A percentile compares a stretch with the other conserved stretches of the same genome.
These are phyloP conservation scores for Epistrophella euchroma DNA, from an alignment of 2,888 invertebrate genomes.

Conservation along the genomic window DNA sequence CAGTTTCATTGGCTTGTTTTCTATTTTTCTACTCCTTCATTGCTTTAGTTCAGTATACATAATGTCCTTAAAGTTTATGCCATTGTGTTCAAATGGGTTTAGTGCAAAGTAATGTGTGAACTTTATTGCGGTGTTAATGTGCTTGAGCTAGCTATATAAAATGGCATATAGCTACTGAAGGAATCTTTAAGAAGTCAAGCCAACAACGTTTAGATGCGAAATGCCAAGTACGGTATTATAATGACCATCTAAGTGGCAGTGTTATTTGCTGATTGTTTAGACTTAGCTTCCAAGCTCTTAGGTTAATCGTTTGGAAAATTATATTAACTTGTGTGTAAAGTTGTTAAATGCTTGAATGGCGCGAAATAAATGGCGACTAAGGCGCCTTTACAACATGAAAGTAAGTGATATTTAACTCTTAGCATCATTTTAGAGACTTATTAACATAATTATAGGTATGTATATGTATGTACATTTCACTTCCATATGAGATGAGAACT, in stretches of 20 bases:
- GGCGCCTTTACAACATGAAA: background rate
- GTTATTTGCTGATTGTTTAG: slow-evolving; percentile 18
- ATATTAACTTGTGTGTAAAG: slow-evolving; percentile 56
- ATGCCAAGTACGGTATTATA: slow-evolving; percentile 20
- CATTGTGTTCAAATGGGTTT: slow-evolving; percentile 54
- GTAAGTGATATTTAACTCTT: background rate
- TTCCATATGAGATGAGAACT: no score
- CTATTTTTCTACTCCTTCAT: slow-evolving; percentile 21
- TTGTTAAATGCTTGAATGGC: slow-evolving; percentile 43
- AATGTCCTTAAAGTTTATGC: slow-evolving; percentile 69
- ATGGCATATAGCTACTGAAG: slow-evolving; percentile 7
- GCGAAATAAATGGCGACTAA: slow-evolving; percentile 14
- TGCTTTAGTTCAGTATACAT: slow-evolving; percentile 15
- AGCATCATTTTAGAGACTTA: background rate
- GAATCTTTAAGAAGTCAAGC: slow-evolving; percentile 32
- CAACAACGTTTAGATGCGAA: slow-evolving; percentile 16
- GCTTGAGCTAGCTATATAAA: slow-evolving; percentile 35
- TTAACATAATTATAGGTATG: no score
- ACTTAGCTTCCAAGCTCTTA: slow-evolving; percentile 15
- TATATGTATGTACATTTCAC: no score
- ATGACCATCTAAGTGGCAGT: slow-evolving; percentile 31
- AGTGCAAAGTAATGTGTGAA: slow-evolving; percentile 52
- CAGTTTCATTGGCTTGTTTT: slow-evolving; percentile 34
- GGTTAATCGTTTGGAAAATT: slow-evolving; percentile 64
- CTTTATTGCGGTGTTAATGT: slow-evolving; percentile 68